Conservation (phyloP, 2,888 invertebrate species). For the Acrobasis consociella region DNA sequence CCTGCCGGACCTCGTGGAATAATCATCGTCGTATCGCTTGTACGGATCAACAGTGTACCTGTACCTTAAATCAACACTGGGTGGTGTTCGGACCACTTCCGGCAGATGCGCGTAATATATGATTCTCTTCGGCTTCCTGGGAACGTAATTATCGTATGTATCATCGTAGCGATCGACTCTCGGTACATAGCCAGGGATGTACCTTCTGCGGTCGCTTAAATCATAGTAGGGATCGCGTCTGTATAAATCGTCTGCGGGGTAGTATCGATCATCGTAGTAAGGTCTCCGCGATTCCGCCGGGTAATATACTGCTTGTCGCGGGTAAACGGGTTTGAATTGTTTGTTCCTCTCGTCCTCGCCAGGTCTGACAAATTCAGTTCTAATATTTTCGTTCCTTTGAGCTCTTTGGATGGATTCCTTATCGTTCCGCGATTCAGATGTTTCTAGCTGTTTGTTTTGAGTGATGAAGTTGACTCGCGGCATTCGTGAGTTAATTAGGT, state of each 20-base stretch:
- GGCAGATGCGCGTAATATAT: constrained; percentile 88
- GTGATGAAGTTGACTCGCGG: constrained; percentile 87
- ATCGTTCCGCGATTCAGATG: constrained; percentile 77
- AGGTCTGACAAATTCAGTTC: constrained; percentile 75
- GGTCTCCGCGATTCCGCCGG: constrained; percentile 72
- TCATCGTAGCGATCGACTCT: constrained; percentile 73
- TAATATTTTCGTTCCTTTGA: constrained; percentile 65
- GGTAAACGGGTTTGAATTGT: constrained; percentile 70
- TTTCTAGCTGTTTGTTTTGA: constrained; percentile 79
- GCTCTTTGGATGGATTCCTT: constrained; percentile 74
- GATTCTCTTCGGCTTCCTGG: constrained; percentile 83
- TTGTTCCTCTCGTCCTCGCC: constrained; percentile 58
- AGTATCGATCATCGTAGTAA: constrained; percentile 68
- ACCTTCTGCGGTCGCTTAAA: constrained; percentile 63
- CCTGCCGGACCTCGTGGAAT: constrained; percentile 64
- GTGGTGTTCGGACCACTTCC: constrained; percentile 85
- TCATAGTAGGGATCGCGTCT: constrained; percentile 72
- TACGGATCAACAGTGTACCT: constrained; percentile 76
- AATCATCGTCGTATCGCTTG: constrained; percentile 69
- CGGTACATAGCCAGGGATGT: constrained; percentile 56
- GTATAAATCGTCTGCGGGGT: constrained; percentile 65
- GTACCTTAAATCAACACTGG: constrained; percentile 81
- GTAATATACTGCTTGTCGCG: constrained; percentile 74
- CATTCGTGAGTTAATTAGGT: constrained; percentile 82
- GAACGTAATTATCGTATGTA: constrained; percentile 63